Evolutionary conservation across 2,113 vertebrate species (phyloP).

Genomic region (Perca schrenkii): DNA sequence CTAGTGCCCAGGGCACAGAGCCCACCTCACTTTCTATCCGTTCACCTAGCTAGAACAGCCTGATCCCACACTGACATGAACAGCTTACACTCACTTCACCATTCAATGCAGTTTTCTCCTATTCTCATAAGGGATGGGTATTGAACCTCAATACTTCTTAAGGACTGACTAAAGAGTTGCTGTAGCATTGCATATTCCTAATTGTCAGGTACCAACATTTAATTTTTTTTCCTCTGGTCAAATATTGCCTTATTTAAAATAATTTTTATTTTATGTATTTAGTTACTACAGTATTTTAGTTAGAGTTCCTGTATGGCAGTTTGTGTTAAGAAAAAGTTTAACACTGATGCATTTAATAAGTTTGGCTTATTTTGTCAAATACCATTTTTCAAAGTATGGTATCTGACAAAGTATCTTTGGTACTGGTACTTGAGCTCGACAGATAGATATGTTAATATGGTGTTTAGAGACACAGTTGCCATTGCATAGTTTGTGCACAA

Average conservation of each 20-base stretch:
- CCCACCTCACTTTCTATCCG: constrained; percentile 55
- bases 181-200: background rate
- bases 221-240: background rate
- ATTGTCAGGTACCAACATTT: no score
- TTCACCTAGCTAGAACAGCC: constrained; percentile 45
- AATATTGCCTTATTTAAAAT: background rate
- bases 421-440: background rate
- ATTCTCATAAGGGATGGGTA: background rate
- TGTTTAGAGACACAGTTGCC: background rate
- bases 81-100: constrained; percentile 15
- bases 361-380: background rate
- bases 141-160: background rate
- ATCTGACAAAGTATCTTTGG: background rate
- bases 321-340: background rate
- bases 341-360: background rate
- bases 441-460: background rate
- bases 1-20: constrained; percentile 52
- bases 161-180: background rate
- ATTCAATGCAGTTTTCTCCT: background rate
- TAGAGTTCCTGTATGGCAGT: background rate
- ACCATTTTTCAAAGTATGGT: background rate
- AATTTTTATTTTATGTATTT: background rate
- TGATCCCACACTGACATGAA: constrained; percentile 38
- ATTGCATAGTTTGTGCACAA: background rate
- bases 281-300: background rate